phyloP scores from a whole-genome alignment of 2,113 vertebrate species.

The Coregonus clupeaformis region DNA sequence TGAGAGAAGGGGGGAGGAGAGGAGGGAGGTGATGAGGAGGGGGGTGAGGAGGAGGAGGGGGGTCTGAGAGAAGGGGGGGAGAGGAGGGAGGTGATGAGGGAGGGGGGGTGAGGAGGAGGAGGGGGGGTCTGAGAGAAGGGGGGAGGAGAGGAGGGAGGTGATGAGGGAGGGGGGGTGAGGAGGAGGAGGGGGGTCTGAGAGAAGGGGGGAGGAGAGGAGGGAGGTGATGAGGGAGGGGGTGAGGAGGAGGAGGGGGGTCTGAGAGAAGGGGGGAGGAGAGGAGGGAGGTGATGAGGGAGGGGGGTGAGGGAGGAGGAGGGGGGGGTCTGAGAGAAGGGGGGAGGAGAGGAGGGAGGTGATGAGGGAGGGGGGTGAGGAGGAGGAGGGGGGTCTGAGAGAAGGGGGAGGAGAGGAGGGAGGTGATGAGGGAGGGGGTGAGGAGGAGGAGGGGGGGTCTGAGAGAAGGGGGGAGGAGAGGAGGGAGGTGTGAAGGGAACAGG shows the following conservation, averaged over 20 bases:
- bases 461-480: background rate
- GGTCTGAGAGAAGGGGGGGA: background rate
- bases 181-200: background rate
- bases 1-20: background rate
- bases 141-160: background rate
- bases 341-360: background rate
- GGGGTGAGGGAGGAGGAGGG: no score
- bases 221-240: background rate
- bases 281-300: no score
- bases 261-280: no score
- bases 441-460: no score
- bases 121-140: no score
- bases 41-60: background rate
- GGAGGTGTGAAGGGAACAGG: background rate
- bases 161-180: background rate
- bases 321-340: background rate
- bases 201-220: background rate
- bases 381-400: background rate
- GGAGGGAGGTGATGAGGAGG: background rate
- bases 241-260: background rate
- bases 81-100: background rate
- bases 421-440: slow-evolving; percentile 4
- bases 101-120: background rate
- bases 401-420: background rate
- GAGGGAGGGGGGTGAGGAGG: background rate